A percentile compares a stretch with the other conserved stretches of the same genome.
These are phyloP conservation scores for Adelosebastes latens DNA, from an alignment of 2,797 vertebrate genomes.

Conservation along the genomic window DNA sequence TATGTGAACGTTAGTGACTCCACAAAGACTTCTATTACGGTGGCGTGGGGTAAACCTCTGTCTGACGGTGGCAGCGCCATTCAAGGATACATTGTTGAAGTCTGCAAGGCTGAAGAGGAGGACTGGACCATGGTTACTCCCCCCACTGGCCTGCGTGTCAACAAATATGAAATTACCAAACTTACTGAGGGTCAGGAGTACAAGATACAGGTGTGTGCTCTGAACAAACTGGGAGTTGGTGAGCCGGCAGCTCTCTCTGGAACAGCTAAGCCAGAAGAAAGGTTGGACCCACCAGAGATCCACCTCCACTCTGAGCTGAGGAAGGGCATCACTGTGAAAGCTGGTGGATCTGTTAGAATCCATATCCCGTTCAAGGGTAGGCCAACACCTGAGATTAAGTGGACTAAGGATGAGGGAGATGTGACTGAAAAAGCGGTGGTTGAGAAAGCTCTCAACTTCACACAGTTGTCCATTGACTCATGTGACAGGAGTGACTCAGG, in stretches of 20 bases:
- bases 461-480: constrained; percentile 94
- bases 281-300: constrained; percentile 92
- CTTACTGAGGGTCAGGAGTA: constrained; percentile 95
- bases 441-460: constrained; percentile 91
- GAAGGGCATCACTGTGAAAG: constrained; percentile 93
- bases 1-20: constrained; percentile 91
- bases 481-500: constrained; percentile 96
- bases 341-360: constrained; percentile 93
- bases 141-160: constrained; percentile 90
- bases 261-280: constrained; percentile 94
- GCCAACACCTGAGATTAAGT: constrained; percentile 92
- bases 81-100: constrained; percentile 95
- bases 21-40: constrained; percentile 89
- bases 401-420: constrained; percentile 94
- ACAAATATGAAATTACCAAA: constrained; percentile 94
- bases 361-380: constrained; percentile 95
- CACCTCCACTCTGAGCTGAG: constrained; percentile 95
- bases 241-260: constrained; percentile 90
- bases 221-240: constrained; percentile 97
- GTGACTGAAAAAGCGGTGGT: constrained; percentile 91
- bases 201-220: constrained; percentile 93
- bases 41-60: constrained; percentile 95
- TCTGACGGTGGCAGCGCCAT: constrained; percentile 94
- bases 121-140: constrained; percentile 96
- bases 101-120: constrained; percentile 96